Evolutionary conservation across 1,140 invertebrate genomes (phyloP).

Genomic region (Drusus annulatus): DNA sequence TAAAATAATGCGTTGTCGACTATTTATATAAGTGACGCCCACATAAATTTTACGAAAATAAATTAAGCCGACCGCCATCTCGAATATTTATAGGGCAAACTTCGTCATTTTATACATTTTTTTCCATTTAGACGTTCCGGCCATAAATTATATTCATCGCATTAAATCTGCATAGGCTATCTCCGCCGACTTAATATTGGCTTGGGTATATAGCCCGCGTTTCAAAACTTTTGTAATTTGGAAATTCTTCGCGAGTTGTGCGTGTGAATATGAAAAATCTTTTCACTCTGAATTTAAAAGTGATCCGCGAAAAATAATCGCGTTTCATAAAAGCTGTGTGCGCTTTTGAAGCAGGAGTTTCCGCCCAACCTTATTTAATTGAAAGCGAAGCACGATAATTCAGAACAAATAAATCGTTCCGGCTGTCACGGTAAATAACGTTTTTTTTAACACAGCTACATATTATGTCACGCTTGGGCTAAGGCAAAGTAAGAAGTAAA

Average conservation of each 20-base stretch:
- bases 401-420: background rate
- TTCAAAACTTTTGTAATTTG: background rate
- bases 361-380: too few species aligned
- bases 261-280: too few species aligned
- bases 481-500: too few species aligned
- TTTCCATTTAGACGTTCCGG: background rate
- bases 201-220: background rate
- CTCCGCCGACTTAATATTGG: too few species aligned
- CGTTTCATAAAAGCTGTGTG: too few species aligned
- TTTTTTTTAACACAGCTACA: too few species aligned
- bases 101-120: conserved; percentile 2
- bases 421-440: background rate
- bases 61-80: conserved; percentile 4
- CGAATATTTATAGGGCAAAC: conserved; percentile 8
- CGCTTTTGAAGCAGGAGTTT: too few species aligned
- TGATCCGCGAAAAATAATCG: too few species aligned
- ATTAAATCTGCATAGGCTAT: too few species aligned
- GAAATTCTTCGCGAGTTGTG: background rate
- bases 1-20: conserved; percentile 29
- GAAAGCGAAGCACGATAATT: too few species aligned
- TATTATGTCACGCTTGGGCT: too few species aligned
- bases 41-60: conserved; percentile 14
- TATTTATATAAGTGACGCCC: conserved; percentile 22
- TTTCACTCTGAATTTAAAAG: too few species aligned
- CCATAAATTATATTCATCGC: background rate